Conservation (phyloP, 2,797 vertebrate genomes). For the Synaphobranchus kaupii region DNA sequence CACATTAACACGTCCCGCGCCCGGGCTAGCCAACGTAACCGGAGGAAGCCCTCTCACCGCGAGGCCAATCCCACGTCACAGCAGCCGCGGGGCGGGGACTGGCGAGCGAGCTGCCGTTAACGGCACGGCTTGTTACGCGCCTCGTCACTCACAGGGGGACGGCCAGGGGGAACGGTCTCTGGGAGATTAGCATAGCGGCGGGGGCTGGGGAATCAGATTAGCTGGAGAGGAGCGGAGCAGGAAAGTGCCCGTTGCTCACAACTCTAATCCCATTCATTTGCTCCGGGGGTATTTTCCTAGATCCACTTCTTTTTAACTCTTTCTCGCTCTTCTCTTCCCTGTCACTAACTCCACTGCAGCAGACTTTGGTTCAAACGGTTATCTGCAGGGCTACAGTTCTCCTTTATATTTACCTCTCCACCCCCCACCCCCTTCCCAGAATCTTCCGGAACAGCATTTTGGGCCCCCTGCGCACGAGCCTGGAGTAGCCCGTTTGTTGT, state of each 20-base stretch:
- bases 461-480: not conserved
- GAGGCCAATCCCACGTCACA: constrained; percentile 31
- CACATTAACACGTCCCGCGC: constrained; percentile 16
- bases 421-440: not conserved
- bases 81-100: constrained; percentile 15
- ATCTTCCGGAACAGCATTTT: not conserved
- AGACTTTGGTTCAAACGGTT: constrained; percentile 14
- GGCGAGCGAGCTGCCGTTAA: constrained; percentile 34
- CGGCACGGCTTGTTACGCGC: not conserved
- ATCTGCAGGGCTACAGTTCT: not conserved
- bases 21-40: not conserved
- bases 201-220: constrained; percentile 52
- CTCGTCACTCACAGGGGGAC: not conserved
- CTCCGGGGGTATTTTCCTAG: constrained; percentile 35
- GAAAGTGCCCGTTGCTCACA: constrained; percentile 30
- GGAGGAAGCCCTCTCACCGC: not conserved
- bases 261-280: constrained; percentile 38
- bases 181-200: constrained; percentile 44
- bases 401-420: too few species aligned
- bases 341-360: not conserved
- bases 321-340: constrained; percentile 31
- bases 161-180: constrained; percentile 42
- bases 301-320: constrained; percentile 51
- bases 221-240: constrained; percentile 29
- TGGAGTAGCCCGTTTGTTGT: not conserved